Base-by-base conservation (phyloP, 2,888 invertebrate genomes). In the Leptura quadrifasciata region DNA sequence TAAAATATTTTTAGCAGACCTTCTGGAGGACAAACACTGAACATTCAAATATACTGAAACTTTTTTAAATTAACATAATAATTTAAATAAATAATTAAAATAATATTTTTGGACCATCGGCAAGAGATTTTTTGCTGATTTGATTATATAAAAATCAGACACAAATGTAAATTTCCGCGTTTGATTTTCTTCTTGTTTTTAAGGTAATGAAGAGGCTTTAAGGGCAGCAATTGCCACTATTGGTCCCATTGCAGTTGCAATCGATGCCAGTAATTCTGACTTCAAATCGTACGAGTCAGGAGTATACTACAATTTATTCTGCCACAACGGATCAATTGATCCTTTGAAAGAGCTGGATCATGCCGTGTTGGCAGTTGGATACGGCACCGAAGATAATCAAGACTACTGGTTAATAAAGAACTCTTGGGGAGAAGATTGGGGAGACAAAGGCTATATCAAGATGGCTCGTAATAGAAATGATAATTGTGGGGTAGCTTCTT, bases 361-460 rank as follows among this genome's bases (percentile, higher is more conserved):
- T 86, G 97, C 96, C 79, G 96, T 96, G 31, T 88, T 96, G 82
- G 93, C 92, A 76, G 95, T 96, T 20, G 96, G 96, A 0, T 96
- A 96, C 89, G 96, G 96, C 82, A 92, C 93, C 6, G 91, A 92
- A 79, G 91, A 92, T 82, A 96, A 95, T 74, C 88, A 91, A 72
- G 94, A 95, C 88, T 96, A 94, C 18, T 75, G 75, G 75, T 3
- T 70, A 27, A 54, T 75, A 9, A 74, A 74, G 31, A 74, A 68
- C 31, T 74, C 70, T 18, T 75, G 75, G 74, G 70, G 70, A 15
- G 15, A 5, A 2, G 20, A 64, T 15, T 75, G 70, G 70, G 75
- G 75, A 6, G 57, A 58, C 20, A 35, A 64, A 18, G 75, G 70
- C 24, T 75, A 64, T 24, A 65, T 70, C 8, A 75, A 64, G 24